Percentiles rank a stretch among this genome's conserved stretches.
These are phyloP conservation scores for Pteropus alecto DNA, from an alignment of 2,113 vertebrate species.

Conservation along the genomic window DNA sequence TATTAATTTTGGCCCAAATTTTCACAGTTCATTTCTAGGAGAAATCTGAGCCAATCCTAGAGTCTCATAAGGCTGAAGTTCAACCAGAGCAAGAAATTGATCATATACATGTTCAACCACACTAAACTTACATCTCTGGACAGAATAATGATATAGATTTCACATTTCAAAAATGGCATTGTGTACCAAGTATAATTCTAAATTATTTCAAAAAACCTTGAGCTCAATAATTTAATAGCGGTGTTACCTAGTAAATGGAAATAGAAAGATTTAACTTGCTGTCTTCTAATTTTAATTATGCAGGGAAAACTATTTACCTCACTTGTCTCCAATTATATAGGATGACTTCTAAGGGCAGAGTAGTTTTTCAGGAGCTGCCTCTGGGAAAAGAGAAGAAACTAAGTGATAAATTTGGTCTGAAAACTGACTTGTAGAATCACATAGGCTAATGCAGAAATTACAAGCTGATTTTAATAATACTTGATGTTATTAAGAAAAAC, in stretches of 20 bases:
- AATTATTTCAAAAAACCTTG: not conserved
- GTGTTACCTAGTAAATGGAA: conserved; percentile 7
- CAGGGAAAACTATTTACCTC: not conserved
- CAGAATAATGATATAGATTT: conserved; percentile 23
- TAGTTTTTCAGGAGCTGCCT: not conserved
- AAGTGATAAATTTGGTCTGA: not conserved
- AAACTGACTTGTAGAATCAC: not conserved
- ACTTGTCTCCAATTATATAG: not conserved
- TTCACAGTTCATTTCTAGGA: not conserved
- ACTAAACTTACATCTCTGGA: not conserved
- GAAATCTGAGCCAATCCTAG: not conserved
- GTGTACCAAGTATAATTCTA: not conserved
- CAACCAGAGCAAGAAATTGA: conserved; percentile 26
- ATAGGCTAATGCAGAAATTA: not conserved
- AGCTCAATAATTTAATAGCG: not conserved
- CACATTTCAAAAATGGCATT: not conserved
- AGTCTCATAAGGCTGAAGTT: not conserved
- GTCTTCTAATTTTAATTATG: conserved; percentile 35
- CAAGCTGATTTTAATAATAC: not conserved
- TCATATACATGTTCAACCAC: conserved; percentile 3
- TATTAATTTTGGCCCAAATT: conserved; percentile 14
- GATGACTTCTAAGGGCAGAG: not conserved
- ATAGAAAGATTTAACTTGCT: conserved; percentile 37
- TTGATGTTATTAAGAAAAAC: not conserved
- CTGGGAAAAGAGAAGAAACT: not conserved